Evolutionary conservation across 2,888 invertebrate species (phyloP).

Genomic region (Oxytorus armatus): DNA sequence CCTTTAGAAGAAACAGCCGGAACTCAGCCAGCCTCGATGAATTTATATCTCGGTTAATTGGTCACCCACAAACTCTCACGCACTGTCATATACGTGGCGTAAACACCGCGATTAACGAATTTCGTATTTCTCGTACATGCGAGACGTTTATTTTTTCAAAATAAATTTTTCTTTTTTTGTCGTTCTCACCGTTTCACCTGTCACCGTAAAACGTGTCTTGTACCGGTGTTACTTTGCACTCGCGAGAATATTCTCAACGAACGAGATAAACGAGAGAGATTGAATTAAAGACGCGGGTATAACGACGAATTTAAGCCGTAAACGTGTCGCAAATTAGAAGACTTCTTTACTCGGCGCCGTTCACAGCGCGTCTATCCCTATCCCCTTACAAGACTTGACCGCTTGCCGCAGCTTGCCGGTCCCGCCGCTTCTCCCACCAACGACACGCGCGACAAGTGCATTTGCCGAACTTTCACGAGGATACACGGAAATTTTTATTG

Average conservation of each 20-base stretch:
- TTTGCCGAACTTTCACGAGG: slow-evolving; percentile 33
- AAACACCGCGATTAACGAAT: slow-evolving; percentile 43
- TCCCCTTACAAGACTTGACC: background rate
- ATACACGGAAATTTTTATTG: slow-evolving; percentile 33
- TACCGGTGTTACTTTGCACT: background rate
- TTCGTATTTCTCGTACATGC: slow-evolving; percentile 19
- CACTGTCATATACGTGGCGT: slow-evolving; percentile 55
- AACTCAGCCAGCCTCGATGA: slow-evolving; percentile 15
- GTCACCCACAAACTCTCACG: slow-evolving; percentile 57
- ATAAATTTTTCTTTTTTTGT: background rate
- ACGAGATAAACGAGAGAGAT: background rate
- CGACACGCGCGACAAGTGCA: slow-evolving; percentile 50
- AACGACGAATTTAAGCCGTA: slow-evolving; percentile 15
- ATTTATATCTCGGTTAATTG: slow-evolving; percentile 34
- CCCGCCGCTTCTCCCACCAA: slow-evolving; percentile 43
- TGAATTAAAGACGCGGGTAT: background rate
- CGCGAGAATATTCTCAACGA: slow-evolving; percentile 30
- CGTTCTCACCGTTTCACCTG: background rate
- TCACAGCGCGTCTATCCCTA: slow-evolving; percentile 74
- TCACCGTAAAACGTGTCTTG: background rate
- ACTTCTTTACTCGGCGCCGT: slow-evolving; percentile 68
- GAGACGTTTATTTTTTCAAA: slow-evolving; percentile 9
- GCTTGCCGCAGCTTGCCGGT: slow-evolving; percentile 48
- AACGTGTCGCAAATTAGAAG: background rate
- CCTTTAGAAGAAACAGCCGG: slow-evolving; percentile 49